These are phyloP conservation scores for Protomyctophum bolini DNA, from an alignment of 2,113 vertebrate genomes.

Conservation along the genomic window DNA sequence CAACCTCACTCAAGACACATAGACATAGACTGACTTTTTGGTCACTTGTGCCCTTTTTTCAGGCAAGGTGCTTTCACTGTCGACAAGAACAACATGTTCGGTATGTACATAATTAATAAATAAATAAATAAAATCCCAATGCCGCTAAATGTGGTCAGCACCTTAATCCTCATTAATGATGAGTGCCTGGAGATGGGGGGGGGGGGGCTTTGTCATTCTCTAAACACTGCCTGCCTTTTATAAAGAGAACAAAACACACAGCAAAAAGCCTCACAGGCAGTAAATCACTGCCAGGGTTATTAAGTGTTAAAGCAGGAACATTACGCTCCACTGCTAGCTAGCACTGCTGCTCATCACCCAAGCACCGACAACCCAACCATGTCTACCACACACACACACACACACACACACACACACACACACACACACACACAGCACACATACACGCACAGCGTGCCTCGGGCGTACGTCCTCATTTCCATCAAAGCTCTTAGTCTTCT, in stretches of 20 bases:
- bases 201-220: constrained; percentile 38
- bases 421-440: constrained; percentile 13
- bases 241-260: constrained; percentile 60
- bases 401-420: not conserved
- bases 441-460: not conserved
- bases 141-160: constrained; percentile 58
- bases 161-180: constrained; percentile 71
- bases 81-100: constrained; percentile 43
- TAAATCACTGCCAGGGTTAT: constrained; percentile 65
- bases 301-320: constrained; percentile 66
- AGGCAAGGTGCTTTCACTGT: constrained; percentile 49
- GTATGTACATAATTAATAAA: constrained; percentile 25
- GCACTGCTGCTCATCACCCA: constrained; percentile 45
- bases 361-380: constrained; percentile 19
- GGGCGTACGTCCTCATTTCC: constrained; percentile 13
- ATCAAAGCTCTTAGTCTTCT: constrained; percentile 13
- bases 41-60: not conserved
- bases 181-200: constrained; percentile 38
- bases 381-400: constrained; percentile 27
- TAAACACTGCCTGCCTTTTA: constrained; percentile 65
- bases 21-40: too few relatives aligned
- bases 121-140: constrained; percentile 19
- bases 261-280: constrained; percentile 54
- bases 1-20: too few relatives aligned
- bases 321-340: constrained; percentile 50